Conservation (phyloP, 2,113 vertebrate genomes). For the Triplophysa rosa region DNA sequence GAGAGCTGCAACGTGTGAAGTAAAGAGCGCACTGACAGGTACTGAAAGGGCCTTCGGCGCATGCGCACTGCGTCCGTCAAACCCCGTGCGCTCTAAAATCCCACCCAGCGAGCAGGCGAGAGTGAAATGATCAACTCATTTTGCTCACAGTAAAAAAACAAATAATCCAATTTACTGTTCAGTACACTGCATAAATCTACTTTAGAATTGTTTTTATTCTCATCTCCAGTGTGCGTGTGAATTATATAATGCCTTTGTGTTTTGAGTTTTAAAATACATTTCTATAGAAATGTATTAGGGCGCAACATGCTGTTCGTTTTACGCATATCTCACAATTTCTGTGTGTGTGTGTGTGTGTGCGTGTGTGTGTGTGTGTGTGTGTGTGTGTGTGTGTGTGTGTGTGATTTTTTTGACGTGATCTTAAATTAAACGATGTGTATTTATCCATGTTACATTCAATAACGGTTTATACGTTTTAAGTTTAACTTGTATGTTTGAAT, state of each 20-base stretch:
- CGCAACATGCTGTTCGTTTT: not conserved
- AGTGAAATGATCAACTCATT: conserved; percentile 34
- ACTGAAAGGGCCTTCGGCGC: conserved; percentile 69
- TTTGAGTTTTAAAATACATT: not conserved
- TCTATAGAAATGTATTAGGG: not conserved
- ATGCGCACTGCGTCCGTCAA: conserved; percentile 66
- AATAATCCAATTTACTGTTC: not conserved
- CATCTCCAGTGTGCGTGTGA: not conserved
- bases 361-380: not conserved
- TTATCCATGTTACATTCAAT: not conserved
- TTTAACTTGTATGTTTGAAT: too few species aligned
- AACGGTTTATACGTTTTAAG: not conserved
- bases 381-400: not conserved
- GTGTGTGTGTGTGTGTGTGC: not conserved
- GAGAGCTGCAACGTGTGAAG: conserved; percentile 75
- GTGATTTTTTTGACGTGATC: too few species aligned
- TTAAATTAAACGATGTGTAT: too few species aligned
- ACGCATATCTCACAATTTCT: not conserved
- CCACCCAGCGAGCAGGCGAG: conserved; percentile 52
- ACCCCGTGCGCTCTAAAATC: conserved; percentile 51
- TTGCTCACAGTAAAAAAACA: conserved; percentile 29
- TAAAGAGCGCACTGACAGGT: conserved; percentile 74
- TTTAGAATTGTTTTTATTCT: not conserved
- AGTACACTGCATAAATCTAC: too few species aligned
- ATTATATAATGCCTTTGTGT: not conserved